Conservation (phyloP, 2,113 vertebrate species). For the Corythaixoides concolor region DNA sequence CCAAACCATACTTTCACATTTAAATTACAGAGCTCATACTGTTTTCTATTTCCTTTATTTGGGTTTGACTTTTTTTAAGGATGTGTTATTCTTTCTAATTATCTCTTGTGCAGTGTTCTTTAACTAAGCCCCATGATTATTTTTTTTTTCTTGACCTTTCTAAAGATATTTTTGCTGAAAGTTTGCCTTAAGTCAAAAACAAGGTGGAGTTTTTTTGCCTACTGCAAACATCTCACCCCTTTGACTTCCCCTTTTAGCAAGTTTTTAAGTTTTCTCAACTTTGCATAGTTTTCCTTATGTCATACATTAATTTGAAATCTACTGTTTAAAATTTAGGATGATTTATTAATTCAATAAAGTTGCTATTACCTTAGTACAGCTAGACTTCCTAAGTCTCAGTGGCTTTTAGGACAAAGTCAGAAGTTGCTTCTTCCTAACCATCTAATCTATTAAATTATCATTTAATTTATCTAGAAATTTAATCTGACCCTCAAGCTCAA, state of each 20-base stretch:
- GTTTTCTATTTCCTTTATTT: not conserved
- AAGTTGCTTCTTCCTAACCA: not conserved
- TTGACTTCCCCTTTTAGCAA: not conserved
- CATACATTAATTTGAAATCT: not conserved
- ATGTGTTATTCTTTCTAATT: not conserved
- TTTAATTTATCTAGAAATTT: not conserved
- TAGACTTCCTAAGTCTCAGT: not conserved
- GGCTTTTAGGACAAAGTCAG: not conserved
- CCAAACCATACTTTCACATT: not conserved
- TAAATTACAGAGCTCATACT: not conserved
- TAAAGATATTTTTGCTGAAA: not conserved
- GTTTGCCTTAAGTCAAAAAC: not conserved
- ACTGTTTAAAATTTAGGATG: not conserved
- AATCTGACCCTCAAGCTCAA: not conserved
- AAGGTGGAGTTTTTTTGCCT: accelerated
- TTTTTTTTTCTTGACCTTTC: not conserved
- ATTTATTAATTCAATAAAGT: not conserved
- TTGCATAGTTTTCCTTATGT: not conserved
- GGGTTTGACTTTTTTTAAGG: not conserved
- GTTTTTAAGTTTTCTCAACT: not conserved
- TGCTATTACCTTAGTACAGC: not conserved
- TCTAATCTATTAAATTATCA: not conserved
- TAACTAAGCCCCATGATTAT: not conserved
- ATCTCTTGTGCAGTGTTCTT: not conserved
- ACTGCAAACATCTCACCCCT: not conserved